phyloP scores from a whole-genome alignment of 2,888 invertebrate species.

The Nomada lathburiana region DNA sequence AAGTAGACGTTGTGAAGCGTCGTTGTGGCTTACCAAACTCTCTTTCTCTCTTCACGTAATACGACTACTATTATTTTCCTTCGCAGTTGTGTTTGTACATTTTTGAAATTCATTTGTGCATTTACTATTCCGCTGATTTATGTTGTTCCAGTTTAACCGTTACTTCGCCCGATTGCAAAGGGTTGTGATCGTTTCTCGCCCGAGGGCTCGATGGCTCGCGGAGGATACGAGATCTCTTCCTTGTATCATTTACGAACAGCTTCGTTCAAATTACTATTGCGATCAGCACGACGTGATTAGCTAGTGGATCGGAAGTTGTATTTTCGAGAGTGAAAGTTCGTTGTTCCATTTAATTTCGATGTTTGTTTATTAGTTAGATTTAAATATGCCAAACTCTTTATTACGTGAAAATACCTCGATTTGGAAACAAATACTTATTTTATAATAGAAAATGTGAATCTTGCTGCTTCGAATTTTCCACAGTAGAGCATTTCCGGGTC shows the following conservation, averaged over 20 bases:
- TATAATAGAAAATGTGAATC: too few relatives aligned
- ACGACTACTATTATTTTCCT: conserved; percentile 49
- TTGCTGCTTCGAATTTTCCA: too few relatives aligned
- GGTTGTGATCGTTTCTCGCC: conserved; percentile 53
- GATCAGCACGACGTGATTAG: not conserved
- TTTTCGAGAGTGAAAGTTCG: too few relatives aligned
- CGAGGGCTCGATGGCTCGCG: conserved; percentile 69
- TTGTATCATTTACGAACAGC: conserved; percentile 1
- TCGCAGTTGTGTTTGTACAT: conserved; percentile 44
- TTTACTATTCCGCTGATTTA: conserved; percentile 6
- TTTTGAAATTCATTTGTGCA: conserved; percentile 27
- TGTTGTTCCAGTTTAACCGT: conserved; percentile 15
- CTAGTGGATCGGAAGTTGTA: not conserved
- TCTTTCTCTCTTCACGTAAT: conserved; percentile 67
- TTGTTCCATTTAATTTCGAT: too few relatives aligned
- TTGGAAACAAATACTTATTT: too few relatives aligned
- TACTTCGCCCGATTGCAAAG: conserved; percentile 16
- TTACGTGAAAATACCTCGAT: too few relatives aligned
- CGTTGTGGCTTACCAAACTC: conserved; percentile 76
- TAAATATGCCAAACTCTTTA: too few relatives aligned
- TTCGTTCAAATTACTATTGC: not conserved
- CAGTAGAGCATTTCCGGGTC: too few relatives aligned
- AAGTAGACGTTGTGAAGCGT: conserved; percentile 55
- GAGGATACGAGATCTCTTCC: conserved; percentile 48
- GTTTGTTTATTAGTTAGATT: too few relatives aligned